Evolutionary conservation across 2,113 vertebrate species (phyloP), one percentile per base, ranked within the genome.

Genomic region (Strigops habroptila): DNA sequence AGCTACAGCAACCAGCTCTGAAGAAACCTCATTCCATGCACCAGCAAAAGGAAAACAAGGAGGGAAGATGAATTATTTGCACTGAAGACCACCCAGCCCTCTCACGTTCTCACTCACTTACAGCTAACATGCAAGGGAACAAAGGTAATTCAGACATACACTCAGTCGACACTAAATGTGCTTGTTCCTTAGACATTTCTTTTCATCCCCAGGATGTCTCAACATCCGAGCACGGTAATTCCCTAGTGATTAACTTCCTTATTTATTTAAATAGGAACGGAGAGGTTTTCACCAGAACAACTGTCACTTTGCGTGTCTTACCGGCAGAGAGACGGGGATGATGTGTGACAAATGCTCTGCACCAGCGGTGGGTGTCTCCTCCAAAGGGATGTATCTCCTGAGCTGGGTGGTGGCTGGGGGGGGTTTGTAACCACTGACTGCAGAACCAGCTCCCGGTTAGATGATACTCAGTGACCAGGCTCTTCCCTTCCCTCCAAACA

Each of bases 161-260:
- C 78, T 85, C 91, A 83, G 63, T 18, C 25, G 14, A 91, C 65
- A 30, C 80, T 75, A 91, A 96, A 93, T 75, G 91, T 35, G 57
- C 86, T 35, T 91, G 63, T 92, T 95, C 88, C 86, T 90, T 30
- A 78, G 91, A 91, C 68, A 31, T 31, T 95, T 95, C 95, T 69
- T 90, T 96, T 93, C 88, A 96, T 88, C 65, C 76, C 73, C 67
- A 74, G 55, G 76, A 81, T 86, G 95, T 96, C 94, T 94, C 94
- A 96, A 88, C 93, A 93, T 86, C 94, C 79, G 60, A 96, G 92
- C 88, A 49, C 1, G 8, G 69, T 91, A 90, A 95, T 96, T 95
- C 96, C 93, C 88, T 18, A 39, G 60, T 70, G 93, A 94, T 96
- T 93, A 94, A 88, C 82, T 81, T 94, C 90, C 90, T 93, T 88